Evolutionary conservation across 2,888 invertebrate genomes (phyloP).

Genomic region (Thysanoteuthis rhombus): DNA sequence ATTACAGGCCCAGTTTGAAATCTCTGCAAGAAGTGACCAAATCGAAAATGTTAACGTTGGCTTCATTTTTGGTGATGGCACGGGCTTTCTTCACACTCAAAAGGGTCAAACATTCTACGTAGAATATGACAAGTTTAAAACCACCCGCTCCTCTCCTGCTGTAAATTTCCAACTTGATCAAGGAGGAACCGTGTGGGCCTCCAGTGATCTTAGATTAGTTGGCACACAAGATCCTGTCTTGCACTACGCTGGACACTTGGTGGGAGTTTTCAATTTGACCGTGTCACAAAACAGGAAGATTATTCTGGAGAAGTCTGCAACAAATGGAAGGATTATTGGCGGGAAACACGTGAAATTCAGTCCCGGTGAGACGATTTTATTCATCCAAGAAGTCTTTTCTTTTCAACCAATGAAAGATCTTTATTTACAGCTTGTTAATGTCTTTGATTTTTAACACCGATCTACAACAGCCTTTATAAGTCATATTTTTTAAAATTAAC

Average conservation of each 20-base stretch:
- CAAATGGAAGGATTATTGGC: slow-evolving; percentile 45
- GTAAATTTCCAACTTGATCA: slow-evolving; percentile 47
- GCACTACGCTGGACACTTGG: slow-evolving; percentile 47
- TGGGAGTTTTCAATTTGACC: slow-evolving; percentile 53
- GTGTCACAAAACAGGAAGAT: slow-evolving; percentile 44
- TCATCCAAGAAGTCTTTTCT: neutral
- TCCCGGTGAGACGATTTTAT: neutral
- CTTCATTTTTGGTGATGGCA: slow-evolving; percentile 47
- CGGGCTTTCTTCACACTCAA: slow-evolving; percentile 46
- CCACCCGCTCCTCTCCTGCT: slow-evolving; percentile 48
- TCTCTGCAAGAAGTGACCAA: slow-evolving; percentile 37
- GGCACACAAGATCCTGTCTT: slow-evolving; percentile 45
- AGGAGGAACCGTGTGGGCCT: slow-evolving; percentile 45
- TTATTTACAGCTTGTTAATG: too few relatives aligned
- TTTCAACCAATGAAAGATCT: neutral
- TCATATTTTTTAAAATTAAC: too few relatives aligned
- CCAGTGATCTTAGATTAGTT: slow-evolving; percentile 47
- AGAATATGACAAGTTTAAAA: slow-evolving; percentile 44
- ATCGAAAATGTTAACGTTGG: slow-evolving; percentile 45
- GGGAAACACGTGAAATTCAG: slow-evolving; percentile 34
- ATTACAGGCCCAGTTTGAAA: slow-evolving; percentile 47
- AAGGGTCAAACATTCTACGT: slow-evolving; percentile 43
- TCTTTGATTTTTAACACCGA: too few relatives aligned
- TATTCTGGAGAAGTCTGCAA: slow-evolving; percentile 42
- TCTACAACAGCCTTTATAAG: too few relatives aligned